Evolutionary conservation across 2,888 invertebrate species (phyloP).

Genomic region (Griposia aprilina): DNA sequence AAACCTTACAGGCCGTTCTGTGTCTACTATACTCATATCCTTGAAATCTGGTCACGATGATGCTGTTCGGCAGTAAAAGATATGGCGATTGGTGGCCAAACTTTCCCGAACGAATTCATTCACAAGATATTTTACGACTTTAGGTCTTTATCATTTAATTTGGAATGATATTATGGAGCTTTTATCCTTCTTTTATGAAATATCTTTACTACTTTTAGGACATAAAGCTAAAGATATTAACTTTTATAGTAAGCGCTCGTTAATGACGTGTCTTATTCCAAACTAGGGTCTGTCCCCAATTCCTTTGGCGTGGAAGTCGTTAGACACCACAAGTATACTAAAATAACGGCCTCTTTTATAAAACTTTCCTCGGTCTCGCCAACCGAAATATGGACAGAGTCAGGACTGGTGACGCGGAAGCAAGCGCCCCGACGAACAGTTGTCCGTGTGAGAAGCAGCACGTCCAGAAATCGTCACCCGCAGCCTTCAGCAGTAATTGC

Average conservation of each 20-base stretch:
- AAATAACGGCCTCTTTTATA: too few relatives aligned
- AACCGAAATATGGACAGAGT: too few relatives aligned
- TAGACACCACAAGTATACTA: too few relatives aligned
- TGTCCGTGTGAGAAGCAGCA: too few relatives aligned
- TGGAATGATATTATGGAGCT: neutral
- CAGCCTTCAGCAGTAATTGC: too few relatives aligned
- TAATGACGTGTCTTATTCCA: constrained; percentile 50
- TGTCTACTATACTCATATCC: neutral
- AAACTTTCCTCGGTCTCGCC: too few relatives aligned
- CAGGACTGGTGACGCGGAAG: too few relatives aligned
- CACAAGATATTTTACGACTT: neutral
- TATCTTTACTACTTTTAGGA: neutral
- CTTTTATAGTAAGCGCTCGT: constrained; percentile 32
- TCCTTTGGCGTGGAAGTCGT: too few relatives aligned
- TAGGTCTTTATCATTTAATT: neutral
- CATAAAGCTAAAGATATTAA: constrained; percentile 25
- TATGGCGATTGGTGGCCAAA: neutral
- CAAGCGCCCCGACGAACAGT: too few relatives aligned
- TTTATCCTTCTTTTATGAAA: neutral
- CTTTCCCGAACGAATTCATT: neutral
- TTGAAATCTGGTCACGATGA: neutral
- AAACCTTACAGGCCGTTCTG: neutral
- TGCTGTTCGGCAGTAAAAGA: neutral
- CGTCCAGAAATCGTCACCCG: too few relatives aligned
- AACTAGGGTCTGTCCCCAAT: neutral